Conservation (phyloP, 2,888 invertebrate genomes). For the Cyrtodaria siliqua region DNA sequence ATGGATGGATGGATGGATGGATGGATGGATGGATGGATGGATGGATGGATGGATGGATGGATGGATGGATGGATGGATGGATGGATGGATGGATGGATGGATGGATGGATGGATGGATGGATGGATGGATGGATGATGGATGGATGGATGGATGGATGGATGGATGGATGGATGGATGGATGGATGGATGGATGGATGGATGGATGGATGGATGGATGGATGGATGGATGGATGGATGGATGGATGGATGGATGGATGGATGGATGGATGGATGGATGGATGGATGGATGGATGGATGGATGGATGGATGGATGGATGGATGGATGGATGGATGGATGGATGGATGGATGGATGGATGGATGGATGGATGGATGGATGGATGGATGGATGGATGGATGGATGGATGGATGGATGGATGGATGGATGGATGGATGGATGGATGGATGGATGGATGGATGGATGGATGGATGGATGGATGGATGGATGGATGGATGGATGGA, state of each 20-base stretch:
- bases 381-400: background rate
- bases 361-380: background rate
- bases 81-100: no score
- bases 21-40: no score
- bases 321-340: background rate
- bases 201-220: constrained; percentile 5
- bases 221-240: constrained; percentile 6
- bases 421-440: background rate
- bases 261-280: constrained; percentile 6
- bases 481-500: background rate
- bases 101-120: no score
- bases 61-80: no score
- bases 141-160: no score
- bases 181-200: constrained; percentile 5
- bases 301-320: background rate
- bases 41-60: no score
- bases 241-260: constrained; percentile 6
- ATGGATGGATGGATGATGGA: no score
- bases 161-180: constrained; percentile 5
- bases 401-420: background rate
- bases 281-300: constrained; percentile 1
- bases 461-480: background rate
- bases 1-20: no score
- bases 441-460: background rate
- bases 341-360: background rate